phyloP scores from a whole-genome alignment of 2,888 invertebrate species.

The Prenolepis imparis region DNA sequence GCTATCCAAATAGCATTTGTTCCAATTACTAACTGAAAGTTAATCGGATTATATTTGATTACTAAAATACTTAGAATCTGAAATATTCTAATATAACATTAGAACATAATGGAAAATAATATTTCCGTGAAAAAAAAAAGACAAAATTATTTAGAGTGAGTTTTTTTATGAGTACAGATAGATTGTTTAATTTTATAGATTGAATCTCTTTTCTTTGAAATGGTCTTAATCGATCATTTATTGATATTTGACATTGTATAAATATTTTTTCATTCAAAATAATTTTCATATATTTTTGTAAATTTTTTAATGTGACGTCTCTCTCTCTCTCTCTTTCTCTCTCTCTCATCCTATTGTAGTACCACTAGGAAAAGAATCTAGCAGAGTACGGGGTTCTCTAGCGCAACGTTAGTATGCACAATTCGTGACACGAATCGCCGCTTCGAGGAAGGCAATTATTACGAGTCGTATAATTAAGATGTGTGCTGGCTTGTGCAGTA shows the following conservation, averaged over 20 bases:
- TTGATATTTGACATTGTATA: background rate
- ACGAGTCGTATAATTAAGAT: conserved; percentile 69
- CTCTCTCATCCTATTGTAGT: background rate
- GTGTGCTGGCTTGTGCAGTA: conserved; percentile 47
- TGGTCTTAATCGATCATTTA: background rate
- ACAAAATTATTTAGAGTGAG: background rate
- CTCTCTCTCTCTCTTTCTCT: too few species aligned
- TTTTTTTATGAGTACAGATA: background rate
- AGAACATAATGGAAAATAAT: background rate
- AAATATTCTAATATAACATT: background rate
- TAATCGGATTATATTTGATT: background rate
- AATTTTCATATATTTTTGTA: background rate
- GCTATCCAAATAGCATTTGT: conserved; percentile 4
- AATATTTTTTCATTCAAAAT: background rate
- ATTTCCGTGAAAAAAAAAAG: background rate
- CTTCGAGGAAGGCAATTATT: conserved; percentile 52
- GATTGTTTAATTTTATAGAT: background rate
- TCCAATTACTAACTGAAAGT: conserved; percentile 13
- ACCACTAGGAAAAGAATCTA: background rate
- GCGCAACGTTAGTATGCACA: background rate
- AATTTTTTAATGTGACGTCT: background rate
- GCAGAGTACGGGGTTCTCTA: background rate
- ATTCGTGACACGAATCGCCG: background rate
- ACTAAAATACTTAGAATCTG: background rate
- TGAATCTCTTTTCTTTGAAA: background rate